Evolutionary conservation across 2,113 vertebrate species (phyloP), one percentile per base, ranked within the genome.

Genomic region (Austrofundulus limnaeus): DNA sequence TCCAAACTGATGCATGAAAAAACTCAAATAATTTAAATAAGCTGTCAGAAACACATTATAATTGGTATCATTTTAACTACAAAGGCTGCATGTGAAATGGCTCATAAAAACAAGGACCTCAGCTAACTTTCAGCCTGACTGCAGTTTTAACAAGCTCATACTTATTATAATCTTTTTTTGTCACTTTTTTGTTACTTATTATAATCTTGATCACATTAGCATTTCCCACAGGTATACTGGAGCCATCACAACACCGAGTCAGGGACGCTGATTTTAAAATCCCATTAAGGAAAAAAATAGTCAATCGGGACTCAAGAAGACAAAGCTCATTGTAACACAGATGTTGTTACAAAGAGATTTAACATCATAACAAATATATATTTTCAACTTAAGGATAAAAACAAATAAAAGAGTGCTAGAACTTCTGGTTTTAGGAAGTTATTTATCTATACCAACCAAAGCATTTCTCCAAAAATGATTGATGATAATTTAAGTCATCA

Each of bases 111-210:
- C 52, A 76, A 76, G 52, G 58, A 57, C 49, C 46, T 56, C 57
- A 59, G 46, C 39, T 63, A 79, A 66, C 65, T 45, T 60, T 8
- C 43, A 48, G 13, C 20, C 8, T 56, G 55, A 50, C 65, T 31
- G 61, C 14, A 75, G 24, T 50, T 48, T 46, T 77, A 80, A 77
- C 69, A 62, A 83, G 84, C 63, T 45, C n/a, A 14, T 37, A 37
- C 66, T 83, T 46, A 74, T 86, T 86, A 77, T 60, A 56, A 25
- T 56, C 17, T 34, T 59, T n/a, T n/a, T n/a, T n/a, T n/a, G n/a
- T n/a, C n/a, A n/a, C n/a, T n/a, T n/a, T n/a, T n/a, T n/a, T n/a
- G n/a, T n/a, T 37, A 37, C 66, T 83, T 46, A 74, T 86, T 86
- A 77, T 60, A 56, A 25, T 56, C 17, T 34, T 59, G 69, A 79